These are phyloP conservation scores for Enteromius radiatus DNA, from an alignment of 2,797 vertebrate genomes.

Conservation along the genomic window DNA sequence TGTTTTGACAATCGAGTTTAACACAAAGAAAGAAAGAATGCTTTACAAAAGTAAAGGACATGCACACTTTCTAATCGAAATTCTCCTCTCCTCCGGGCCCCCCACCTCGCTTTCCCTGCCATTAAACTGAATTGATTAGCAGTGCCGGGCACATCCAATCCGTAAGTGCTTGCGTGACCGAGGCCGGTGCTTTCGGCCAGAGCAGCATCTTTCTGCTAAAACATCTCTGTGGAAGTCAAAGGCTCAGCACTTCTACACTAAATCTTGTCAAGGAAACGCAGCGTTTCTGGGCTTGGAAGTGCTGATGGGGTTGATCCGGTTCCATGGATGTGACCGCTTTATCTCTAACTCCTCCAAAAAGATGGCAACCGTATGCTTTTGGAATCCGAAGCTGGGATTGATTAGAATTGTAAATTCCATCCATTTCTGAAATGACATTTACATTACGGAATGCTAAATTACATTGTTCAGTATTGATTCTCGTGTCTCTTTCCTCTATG, in stretches of 20 bases:
- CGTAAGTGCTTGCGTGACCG: constrained; percentile 41
- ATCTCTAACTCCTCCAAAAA: background rate
- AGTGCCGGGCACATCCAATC: constrained; percentile 35
- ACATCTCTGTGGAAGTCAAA: constrained; percentile 40
- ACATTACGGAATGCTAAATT: background rate
- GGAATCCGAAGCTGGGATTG: constrained; percentile 6
- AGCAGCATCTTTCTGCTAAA: constrained; percentile 48
- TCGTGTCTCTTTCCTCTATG: background rate
- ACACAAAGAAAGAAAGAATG: background rate
- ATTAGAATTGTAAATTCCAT: constrained; percentile 1
- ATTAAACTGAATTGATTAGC: constrained; percentile 43
- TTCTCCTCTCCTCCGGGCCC: background rate
- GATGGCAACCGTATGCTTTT: background rate
- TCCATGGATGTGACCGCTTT: background rate
- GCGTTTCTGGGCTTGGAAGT: constrained; percentile 26
- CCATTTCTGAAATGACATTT: constrained; percentile 12
- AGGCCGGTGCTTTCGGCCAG: constrained; percentile 39
- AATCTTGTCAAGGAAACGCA: constrained; percentile 54
- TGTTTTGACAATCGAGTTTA: background rate
- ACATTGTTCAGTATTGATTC: background rate
- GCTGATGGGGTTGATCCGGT: constrained; percentile 44
- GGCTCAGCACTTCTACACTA: constrained; percentile 46
- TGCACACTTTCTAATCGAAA: background rate
- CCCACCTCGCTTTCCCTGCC: background rate
- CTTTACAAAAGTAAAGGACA: constrained; percentile 18